phyloP scores from a whole-genome alignment of 2,797 vertebrate genomes.

The Diceros bicornis region DNA sequence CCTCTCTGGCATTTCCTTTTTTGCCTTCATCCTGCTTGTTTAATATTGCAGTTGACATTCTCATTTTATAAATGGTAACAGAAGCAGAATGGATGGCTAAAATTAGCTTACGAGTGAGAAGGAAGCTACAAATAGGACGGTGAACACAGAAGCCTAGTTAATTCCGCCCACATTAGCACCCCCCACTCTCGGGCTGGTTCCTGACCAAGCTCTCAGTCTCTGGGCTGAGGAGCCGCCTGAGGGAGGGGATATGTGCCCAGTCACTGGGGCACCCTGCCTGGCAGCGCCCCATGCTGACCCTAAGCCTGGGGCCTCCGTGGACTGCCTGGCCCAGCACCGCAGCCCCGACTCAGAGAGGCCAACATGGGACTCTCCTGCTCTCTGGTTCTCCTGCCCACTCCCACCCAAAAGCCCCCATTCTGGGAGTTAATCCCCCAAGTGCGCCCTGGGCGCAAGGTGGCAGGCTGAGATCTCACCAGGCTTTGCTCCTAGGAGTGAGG shows the following conservation, averaged over 20 bases:
- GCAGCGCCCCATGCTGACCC: background rate
- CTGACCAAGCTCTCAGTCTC: background rate
- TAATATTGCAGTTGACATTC: conserved; percentile 90
- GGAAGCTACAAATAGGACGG: conserved; percentile 84
- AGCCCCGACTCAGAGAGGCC: background rate
- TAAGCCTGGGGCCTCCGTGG: background rate
- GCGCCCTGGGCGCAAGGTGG: background rate
- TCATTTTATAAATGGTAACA: conserved; percentile 90
- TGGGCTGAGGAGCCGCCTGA: background rate
- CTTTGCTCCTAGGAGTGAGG: background rate
- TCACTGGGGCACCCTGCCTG: background rate
- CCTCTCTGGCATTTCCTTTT: conserved; percentile 88
- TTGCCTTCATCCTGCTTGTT: conserved; percentile 86
- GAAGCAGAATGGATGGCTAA: conserved; percentile 89
- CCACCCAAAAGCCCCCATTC: too few species aligned
- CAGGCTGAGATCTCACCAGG: background rate
- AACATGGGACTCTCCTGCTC: background rate
- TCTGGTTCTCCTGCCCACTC: background rate
- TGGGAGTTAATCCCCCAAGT: background rate
- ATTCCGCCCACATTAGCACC: conserved; percentile 26
- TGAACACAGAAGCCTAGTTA: conserved; percentile 76
- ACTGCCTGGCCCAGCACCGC: background rate
- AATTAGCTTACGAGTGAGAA: conserved; percentile 89
- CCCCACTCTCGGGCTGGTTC: conserved; percentile 1
- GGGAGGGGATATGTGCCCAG: background rate